Evolutionary conservation across 2,888 invertebrate species (phyloP).

Genomic region (Herminia tarsipennalis): DNA sequence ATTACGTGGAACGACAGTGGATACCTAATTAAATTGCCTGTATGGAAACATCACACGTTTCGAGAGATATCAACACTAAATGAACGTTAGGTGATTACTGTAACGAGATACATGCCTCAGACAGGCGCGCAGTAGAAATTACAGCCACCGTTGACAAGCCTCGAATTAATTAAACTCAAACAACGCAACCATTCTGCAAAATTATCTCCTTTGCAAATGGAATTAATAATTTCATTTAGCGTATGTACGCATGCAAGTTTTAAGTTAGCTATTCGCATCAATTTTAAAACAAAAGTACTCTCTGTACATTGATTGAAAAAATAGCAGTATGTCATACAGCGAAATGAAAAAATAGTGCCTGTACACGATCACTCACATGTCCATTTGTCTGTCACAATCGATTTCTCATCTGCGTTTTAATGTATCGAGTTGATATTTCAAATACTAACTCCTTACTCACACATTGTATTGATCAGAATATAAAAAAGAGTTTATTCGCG

Average conservation of each 20-base stretch:
- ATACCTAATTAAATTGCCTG: constrained; percentile 28
- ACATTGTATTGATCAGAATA: too few species aligned
- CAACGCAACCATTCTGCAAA: constrained; percentile 76
- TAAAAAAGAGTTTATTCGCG: too few species aligned
- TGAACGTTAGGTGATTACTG: constrained; percentile 69
- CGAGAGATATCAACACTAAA: constrained; percentile 52
- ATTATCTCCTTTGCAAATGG: constrained; percentile 77
- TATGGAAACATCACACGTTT: constrained; percentile 26
- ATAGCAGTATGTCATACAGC: not conserved
- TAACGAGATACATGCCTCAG: constrained; percentile 74
- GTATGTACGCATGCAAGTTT: constrained; percentile 56
- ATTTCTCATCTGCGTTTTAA: too few species aligned
- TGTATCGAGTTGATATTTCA: too few species aligned
- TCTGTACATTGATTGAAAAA: constrained; percentile 9
- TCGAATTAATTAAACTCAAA: constrained; percentile 84
- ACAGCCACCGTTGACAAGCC: constrained; percentile 80
- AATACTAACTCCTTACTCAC: too few species aligned
- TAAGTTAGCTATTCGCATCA: constrained; percentile 49
- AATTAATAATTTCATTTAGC: constrained; percentile 77
- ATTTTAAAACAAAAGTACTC: constrained; percentile 18
- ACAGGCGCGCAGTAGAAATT: constrained; percentile 73
- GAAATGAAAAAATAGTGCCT: too few species aligned
- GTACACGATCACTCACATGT: too few species aligned
- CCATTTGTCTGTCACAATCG: too few species aligned
- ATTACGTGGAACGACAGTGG: not conserved